A percentile compares a stretch with the other conserved stretches of the same genome.
These are phyloP conservation scores for Neomonachus schauinslandi DNA, from an alignment of 2,113 vertebrate species.

Conservation along the genomic window DNA sequence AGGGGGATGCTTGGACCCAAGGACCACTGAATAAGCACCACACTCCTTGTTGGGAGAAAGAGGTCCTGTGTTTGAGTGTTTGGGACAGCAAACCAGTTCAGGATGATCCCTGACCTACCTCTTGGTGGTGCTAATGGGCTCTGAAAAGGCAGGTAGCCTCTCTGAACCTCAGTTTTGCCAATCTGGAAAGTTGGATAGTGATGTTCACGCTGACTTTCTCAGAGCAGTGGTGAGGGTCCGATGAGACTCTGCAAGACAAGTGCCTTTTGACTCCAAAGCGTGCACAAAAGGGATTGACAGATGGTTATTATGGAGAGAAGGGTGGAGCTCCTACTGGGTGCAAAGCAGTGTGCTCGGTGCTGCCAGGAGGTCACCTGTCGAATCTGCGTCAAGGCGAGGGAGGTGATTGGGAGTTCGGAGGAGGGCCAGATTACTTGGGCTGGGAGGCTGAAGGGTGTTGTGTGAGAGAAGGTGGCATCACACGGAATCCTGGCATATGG, in stretches of 20 bases:
- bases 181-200: not conserved
- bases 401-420: not conserved
- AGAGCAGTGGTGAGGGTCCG: not conserved
- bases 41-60: not conserved
- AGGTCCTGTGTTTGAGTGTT: not conserved
- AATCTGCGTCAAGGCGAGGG: rapidly evolving
- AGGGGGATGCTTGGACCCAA: not conserved
- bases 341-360: not conserved
- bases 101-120: not conserved
- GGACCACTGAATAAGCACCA: not conserved
- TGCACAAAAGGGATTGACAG: too few relatives aligned
- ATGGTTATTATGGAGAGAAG: not conserved
- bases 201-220: not conserved
- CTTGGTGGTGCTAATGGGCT: not conserved
- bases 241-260: not conserved
- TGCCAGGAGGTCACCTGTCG: not conserved
- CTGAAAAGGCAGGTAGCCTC: not conserved
- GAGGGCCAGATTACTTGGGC: not conserved
- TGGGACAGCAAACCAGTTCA: not conserved
- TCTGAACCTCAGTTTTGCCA: not conserved
- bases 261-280: not conserved
- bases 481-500: not conserved
- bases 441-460: too few relatives aligned
- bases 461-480: not conserved
- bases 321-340: not conserved